Evolutionary conservation across 1,140 invertebrate species (phyloP).

Genomic region (Monochamus saltuarius): DNA sequence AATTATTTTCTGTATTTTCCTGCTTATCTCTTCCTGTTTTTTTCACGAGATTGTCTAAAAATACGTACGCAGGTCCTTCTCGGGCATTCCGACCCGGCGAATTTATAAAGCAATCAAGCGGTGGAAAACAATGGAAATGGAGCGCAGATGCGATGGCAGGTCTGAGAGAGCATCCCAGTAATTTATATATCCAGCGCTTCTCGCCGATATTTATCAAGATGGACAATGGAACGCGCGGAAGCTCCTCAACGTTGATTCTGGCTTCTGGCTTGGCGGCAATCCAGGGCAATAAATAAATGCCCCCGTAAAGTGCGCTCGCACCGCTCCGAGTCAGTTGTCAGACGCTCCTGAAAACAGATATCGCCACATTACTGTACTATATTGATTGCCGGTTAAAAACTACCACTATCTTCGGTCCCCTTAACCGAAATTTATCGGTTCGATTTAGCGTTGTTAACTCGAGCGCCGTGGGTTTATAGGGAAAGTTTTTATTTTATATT

Average conservation of each 20-base stretch:
- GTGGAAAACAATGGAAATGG: conserved; percentile 17
- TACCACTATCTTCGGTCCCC: conserved; percentile 26
- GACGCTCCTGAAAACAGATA: conserved; percentile 30
- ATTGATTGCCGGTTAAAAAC: conserved; percentile 30
- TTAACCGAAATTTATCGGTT: conserved; percentile 28
- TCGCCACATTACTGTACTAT: conserved; percentile 30
- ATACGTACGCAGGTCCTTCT: too few relatives aligned
- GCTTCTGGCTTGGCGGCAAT: conserved; percentile 21
- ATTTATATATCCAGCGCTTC: conserved; percentile 9
- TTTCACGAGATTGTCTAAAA: too few relatives aligned
- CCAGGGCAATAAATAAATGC: conserved; percentile 25
- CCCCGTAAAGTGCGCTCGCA: conserved; percentile 7
- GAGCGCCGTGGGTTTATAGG: conserved; percentile 6
- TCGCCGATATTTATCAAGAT: conserved; percentile 21
- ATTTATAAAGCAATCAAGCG: conserved; percentile 17
- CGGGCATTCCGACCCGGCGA: not conserved
- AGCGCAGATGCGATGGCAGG: conserved; percentile 1
- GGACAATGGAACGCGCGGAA: conserved; percentile 23
- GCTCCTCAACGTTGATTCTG: conserved; percentile 21
- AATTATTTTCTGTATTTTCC: too few relatives aligned
- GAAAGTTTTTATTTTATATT: conserved; percentile 19
- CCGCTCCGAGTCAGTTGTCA: conserved; percentile 25
- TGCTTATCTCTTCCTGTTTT: too few relatives aligned
- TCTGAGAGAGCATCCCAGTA: conserved; percentile 13
- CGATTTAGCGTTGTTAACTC: conserved; percentile 19